Percentiles rank a stretch among this genome's conserved stretches.
These are phyloP conservation scores for Meiosimyza decipiens DNA, from an alignment of 2,888 invertebrate genomes.

Conservation along the genomic window DNA sequence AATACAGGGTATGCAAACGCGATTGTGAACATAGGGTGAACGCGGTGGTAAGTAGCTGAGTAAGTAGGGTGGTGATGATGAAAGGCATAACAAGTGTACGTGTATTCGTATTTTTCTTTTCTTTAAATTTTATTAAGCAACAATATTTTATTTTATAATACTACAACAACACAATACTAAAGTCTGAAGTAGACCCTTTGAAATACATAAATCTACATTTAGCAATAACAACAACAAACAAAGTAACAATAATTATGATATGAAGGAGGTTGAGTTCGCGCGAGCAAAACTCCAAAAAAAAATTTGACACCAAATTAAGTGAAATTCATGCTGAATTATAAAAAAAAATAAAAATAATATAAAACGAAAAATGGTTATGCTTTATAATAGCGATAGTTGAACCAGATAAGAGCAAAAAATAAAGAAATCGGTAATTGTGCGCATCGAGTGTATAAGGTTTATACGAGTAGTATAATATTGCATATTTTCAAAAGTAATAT, in stretches of 20 bases:
- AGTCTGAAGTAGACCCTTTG: no score
- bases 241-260: constrained; percentile 21
- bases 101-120: neutral
- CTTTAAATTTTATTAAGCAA: constrained; percentile 2
- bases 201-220: neutral
- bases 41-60: neutral
- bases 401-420: no score
- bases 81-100: constrained; percentile 13
- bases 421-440: constrained; percentile 23
- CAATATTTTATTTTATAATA: no score
- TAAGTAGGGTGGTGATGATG: neutral
- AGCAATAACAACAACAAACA: neutral
- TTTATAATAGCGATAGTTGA: neutral
- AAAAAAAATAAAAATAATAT: constrained; percentile 8
- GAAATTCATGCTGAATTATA: constrained; percentile 19
- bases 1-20: constrained; percentile 33
- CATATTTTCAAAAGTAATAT: neutral
- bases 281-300: constrained; percentile 6
- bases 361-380: neutral
- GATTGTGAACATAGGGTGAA: constrained; percentile 4
- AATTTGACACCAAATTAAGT: constrained; percentile 34
- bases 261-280: neutral
- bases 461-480: neutral
- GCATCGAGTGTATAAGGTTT: neutral
- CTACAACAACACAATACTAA: no score